Percentiles rank a stretch among this genome's conserved stretches.
phyloP scores from a whole-genome alignment of 2,113 vertebrate genomes.

The Siphamia tubifer region DNA sequence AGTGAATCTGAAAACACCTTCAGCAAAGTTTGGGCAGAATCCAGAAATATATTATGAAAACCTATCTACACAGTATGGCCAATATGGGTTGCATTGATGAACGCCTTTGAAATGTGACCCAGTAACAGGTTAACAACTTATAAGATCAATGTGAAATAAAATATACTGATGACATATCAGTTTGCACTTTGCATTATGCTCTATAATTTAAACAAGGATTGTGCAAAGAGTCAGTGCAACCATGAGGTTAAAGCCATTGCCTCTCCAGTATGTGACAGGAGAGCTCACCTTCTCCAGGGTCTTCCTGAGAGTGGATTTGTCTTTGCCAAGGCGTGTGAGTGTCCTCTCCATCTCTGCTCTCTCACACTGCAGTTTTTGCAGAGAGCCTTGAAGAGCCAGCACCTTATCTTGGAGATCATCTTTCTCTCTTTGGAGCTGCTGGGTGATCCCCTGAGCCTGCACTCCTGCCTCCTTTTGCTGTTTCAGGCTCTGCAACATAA shows the following conservation, averaged over 20 bases:
- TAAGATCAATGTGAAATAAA: no score
- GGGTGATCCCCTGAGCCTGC: constrained; percentile 17
- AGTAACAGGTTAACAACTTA: no score
- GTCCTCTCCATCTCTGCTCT: constrained; percentile 64
- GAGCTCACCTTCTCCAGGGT: constrained; percentile 80
- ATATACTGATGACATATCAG: no score
- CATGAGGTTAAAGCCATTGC: background rate
- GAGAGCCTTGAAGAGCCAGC: constrained; percentile 47
- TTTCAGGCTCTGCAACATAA: constrained; percentile 63
- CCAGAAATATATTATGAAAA: no score
- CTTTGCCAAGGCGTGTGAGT: constrained; percentile 68
- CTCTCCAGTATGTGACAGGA: background rate
- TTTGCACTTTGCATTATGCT: no score
- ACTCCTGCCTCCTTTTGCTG: constrained; percentile 51
- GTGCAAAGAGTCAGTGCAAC: no score
- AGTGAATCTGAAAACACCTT: no score
- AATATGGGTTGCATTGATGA: no score
- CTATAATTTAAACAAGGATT: no score
- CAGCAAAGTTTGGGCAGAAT: no score
- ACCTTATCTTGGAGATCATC: constrained; percentile 62
- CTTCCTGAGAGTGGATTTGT: constrained; percentile 73
- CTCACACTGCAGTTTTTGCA: constrained; percentile 71
- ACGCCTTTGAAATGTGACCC: no score
- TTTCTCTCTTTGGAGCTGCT: constrained; percentile 60
- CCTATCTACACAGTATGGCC: no score